Base-by-base conservation (phyloP, 2,888 invertebrate species). In the Drosophila koepferae region DNA sequence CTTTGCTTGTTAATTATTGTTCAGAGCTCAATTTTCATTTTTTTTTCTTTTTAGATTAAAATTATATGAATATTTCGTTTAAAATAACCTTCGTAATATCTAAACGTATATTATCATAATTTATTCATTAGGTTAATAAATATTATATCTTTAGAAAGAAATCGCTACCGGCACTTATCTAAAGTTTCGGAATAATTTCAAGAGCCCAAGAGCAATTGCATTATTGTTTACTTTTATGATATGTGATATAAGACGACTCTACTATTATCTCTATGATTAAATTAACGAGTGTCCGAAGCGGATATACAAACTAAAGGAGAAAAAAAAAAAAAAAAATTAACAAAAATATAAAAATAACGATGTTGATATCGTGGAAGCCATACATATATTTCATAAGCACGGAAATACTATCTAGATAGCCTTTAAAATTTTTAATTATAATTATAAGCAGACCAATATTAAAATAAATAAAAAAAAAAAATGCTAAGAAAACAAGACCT, bases 221-320 rank as follows among this genome's bases (percentile, higher is more conserved):
- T 51, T 72, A 68, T 63, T 77, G 69, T 68, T 58, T 51, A 83
- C 51, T 56, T 63, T 69, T 61, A 48, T 41, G 40, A 61, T n/a
- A 65, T 46, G 53, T 69, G 69, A 66, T 63, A 67, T 78, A 77
- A 86, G 58, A 34, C 63, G 53, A 44, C 58, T 71, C 48, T 28
- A 54, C 53, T 31, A 54, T 76, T 82, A 86, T 83, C 77, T 77
- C 61, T 59, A 51, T 70, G 56, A 63, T 54, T 54, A 81, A 82
- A 74, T 79, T 69, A 79, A 84, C 76, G 85, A 82, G 46, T 69
- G 71, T 70, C 61, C 38, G 23, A 65, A 53, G 82, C 80, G 88
- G 82, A 82, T 79, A 84, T 81, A 55, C 62, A 44, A 51, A 49
- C 49, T 51, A 51, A 12, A 51, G 12, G 49, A 31, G 48, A 23